Percentiles rank a stretch among this genome's conserved stretches.
Conservation (phyloP, 2,888 invertebrate species). For the Sycophila texana region DNA sequence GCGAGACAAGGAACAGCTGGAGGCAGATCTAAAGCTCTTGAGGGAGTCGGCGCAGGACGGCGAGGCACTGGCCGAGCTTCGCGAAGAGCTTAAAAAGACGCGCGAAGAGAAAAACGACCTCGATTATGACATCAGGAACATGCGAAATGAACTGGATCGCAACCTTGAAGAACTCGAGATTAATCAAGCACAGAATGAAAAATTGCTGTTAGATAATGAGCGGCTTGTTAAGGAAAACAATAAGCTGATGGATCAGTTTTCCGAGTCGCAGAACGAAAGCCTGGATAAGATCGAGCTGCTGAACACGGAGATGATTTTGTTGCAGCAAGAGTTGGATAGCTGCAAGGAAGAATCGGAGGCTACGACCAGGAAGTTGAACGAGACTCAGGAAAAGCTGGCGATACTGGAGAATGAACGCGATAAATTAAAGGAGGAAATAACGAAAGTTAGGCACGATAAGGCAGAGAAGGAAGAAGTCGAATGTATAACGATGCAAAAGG, state of each 20-base stretch:
- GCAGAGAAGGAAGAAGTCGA: conserved; percentile 51
- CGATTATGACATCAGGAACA: conserved; percentile 79
- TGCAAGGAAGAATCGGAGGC: conserved; percentile 60
- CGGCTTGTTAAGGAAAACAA: conserved; percentile 65
- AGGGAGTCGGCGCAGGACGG: conserved; percentile 63
- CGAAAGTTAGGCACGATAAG: conserved; percentile 55
- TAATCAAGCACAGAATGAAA: conserved; percentile 57
- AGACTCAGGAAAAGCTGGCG: conserved; percentile 53
- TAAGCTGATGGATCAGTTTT: conserved; percentile 68
- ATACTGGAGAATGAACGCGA: conserved; percentile 71
- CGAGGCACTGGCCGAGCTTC: conserved; percentile 62
- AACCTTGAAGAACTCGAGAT: conserved; percentile 67
- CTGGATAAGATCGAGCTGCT: conserved; percentile 69
- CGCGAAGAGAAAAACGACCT: conserved; percentile 79
- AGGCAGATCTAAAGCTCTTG: conserved; percentile 63
- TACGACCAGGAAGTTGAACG: conserved; percentile 50
- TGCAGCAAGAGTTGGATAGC: conserved; percentile 68
- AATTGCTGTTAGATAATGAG: conserved; percentile 63
- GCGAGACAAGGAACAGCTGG: conserved; percentile 65
- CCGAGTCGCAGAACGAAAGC: conserved; percentile 67
- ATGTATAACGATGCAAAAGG: conserved; percentile 39
- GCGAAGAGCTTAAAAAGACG: conserved; percentile 60
- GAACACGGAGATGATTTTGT: conserved; percentile 68
- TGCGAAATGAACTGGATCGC: conserved; percentile 78
- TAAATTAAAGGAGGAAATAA: conserved; percentile 62